Evolutionary conservation across 2,888 invertebrate species (phyloP).

Genomic region (Protonemura montana): DNA sequence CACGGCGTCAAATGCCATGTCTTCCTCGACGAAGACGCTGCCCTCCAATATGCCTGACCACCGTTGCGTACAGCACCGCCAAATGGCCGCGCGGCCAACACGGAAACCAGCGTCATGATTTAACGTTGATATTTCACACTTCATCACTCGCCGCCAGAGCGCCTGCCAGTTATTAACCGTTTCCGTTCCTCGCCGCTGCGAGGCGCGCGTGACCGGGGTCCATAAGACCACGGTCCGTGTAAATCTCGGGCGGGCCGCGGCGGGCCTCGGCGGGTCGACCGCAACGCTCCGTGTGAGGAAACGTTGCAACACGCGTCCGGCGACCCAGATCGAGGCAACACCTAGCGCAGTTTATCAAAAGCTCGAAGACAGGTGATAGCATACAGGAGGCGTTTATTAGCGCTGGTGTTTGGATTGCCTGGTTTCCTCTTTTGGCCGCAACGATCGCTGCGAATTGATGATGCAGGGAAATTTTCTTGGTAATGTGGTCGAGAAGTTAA

Average conservation of each 20-base stretch:
- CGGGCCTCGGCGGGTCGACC: neutral
- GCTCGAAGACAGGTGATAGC: too few species aligned
- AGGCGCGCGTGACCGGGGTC: neutral
- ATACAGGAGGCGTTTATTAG: too few species aligned
- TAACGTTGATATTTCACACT: neutral
- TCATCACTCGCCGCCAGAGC: neutral
- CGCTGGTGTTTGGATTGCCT: too few species aligned
- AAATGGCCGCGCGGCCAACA: neutral
- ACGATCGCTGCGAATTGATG: too few species aligned
- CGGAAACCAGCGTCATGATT: neutral
- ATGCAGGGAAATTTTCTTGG: too few species aligned
- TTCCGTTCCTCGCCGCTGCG: constrained; percentile 1
- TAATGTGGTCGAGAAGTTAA: too few species aligned
- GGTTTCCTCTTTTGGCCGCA: too few species aligned
- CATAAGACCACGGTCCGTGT: neutral
- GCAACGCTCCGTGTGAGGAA: neutral
- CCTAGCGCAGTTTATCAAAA: too few species aligned
- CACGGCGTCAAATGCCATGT: too few species aligned
- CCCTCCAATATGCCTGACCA: neutral
- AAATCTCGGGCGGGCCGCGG: neutral
- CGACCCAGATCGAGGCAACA: too few species aligned
- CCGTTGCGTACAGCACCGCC: neutral
- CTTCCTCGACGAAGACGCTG: too few species aligned
- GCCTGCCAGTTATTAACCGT: constrained; percentile 23
- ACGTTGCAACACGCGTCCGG: too few species aligned